Evolutionary conservation across 2,888 invertebrate genomes (phyloP).

Genomic region (Drosophila neotestacea): DNA sequence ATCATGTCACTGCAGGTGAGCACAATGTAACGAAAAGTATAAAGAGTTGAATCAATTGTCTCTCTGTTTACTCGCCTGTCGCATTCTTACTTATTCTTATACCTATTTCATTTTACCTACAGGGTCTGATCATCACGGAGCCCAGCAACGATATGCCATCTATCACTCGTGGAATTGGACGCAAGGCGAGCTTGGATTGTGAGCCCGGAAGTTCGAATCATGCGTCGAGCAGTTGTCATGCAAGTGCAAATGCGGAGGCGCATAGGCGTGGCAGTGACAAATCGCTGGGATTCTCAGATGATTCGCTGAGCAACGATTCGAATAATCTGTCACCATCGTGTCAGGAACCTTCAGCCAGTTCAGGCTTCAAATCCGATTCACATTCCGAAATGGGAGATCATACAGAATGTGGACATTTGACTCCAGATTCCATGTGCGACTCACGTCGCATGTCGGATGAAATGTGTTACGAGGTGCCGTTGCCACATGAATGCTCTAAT

Average conservation of each 20-base stretch:
- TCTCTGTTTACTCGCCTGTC: background rate
- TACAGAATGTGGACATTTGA: slow-evolving; percentile 83
- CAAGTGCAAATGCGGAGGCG: slow-evolving; percentile 77
- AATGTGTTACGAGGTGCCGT: slow-evolving; percentile 89
- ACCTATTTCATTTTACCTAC: background rate
- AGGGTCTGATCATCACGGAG: slow-evolving; percentile 80
- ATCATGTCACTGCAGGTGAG: slow-evolving; percentile 84
- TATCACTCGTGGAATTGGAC: slow-evolving; percentile 91
- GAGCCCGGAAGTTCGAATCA: slow-evolving; percentile 80
- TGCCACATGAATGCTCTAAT: slow-evolving; percentile 92
- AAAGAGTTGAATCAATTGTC: no score
- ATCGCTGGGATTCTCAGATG: slow-evolving; percentile 90
- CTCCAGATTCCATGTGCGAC: slow-evolving; percentile 85
- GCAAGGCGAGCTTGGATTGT: slow-evolving; percentile 89
- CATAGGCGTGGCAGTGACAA: slow-evolving; percentile 89
- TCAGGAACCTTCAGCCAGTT: slow-evolving; percentile 87
- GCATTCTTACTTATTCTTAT: background rate
- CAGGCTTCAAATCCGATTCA: slow-evolving; percentile 87
- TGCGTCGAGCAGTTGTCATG: slow-evolving; percentile 19
- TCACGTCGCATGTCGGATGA: slow-evolving; percentile 85
- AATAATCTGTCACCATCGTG: slow-evolving; percentile 87
- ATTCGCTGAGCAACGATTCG: slow-evolving; percentile 90
- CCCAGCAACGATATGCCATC: slow-evolving; percentile 90
- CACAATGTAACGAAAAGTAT: background rate
- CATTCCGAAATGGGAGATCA: slow-evolving; percentile 87